phyloP scores from a whole-genome alignment of 2,113 vertebrate genomes.

The Phylloscopus whistleri region DNA sequence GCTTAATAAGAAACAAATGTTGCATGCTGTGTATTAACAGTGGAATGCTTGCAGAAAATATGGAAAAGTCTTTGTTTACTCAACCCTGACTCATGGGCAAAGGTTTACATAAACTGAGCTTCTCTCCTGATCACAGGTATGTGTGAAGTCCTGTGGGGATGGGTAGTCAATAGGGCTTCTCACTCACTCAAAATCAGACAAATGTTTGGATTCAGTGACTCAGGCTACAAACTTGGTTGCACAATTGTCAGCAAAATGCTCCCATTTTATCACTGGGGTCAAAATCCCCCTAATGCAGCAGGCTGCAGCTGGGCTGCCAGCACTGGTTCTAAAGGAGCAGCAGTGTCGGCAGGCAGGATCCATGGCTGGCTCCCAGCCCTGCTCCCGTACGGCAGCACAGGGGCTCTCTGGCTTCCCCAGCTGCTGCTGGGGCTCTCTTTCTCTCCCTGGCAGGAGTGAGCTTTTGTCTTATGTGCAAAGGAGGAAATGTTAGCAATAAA shows the following conservation, averaged over 20 bases:
- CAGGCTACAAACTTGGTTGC: background rate
- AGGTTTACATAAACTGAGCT: constrained; percentile 23
- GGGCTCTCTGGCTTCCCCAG: background rate
- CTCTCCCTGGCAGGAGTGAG: background rate
- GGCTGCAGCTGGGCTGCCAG: background rate
- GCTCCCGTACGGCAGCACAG: rapidly evolving
- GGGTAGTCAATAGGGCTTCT: background rate
- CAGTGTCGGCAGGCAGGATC: rapidly evolving
- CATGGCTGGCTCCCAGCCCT: rapidly evolving
- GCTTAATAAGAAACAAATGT: constrained; percentile 34
- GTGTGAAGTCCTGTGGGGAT: background rate
- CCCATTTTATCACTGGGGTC: background rate
- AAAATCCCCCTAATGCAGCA: background rate
- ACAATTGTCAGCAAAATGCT: background rate
- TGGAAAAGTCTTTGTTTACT: constrained; percentile 9
- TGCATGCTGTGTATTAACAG: background rate
- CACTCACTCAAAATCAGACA: background rate
- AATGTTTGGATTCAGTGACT: background rate
- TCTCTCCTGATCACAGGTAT: background rate
- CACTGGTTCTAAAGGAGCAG: background rate
- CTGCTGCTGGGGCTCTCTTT: background rate
- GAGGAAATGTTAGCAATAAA: background rate
- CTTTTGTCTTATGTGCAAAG: background rate
- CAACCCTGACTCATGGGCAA: constrained; percentile 9
- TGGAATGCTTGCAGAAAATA: constrained; percentile 35